Evolutionary conservation across 2,888 invertebrate genomes (phyloP).

Genomic region (Lysandra bellargus): DNA sequence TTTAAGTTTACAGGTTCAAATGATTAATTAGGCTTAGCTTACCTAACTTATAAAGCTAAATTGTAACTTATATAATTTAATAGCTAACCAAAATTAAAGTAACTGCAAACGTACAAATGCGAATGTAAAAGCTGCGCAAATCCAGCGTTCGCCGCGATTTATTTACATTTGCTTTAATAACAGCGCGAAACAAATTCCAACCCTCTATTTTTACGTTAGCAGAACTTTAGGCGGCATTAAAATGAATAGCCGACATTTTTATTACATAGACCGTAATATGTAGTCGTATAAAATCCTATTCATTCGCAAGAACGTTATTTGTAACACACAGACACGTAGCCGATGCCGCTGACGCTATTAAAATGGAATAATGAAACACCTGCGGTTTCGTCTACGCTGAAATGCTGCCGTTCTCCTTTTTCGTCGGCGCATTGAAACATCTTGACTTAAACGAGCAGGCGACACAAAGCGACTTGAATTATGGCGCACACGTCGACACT

Average conservation of each 20-base stretch:
- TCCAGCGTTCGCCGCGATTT: background rate
- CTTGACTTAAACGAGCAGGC: constrained; percentile 32
- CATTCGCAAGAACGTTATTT: constrained; percentile 42
- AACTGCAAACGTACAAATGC: constrained; percentile 10
- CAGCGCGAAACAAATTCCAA: constrained; percentile 20
- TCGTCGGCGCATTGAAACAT: constrained; percentile 32
- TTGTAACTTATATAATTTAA: background rate
- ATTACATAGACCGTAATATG: constrained; percentile 37
- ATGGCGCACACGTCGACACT: constrained; percentile 5
- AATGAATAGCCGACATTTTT: constrained; percentile 38
- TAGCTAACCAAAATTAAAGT: background rate
- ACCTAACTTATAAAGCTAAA: background rate
- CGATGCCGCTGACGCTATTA: constrained; percentile 69
- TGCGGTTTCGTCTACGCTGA: constrained; percentile 61
- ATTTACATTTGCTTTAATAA: constrained; percentile 29
- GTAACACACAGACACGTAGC: constrained; percentile 53
- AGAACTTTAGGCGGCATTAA: constrained; percentile 35
- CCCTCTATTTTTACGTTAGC: constrained; percentile 30
- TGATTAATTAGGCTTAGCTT: background rate
- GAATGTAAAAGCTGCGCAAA: constrained; percentile 7
- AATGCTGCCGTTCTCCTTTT: constrained; percentile 36
- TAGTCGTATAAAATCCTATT: constrained; percentile 41
- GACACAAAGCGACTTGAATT: constrained; percentile 33
- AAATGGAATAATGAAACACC: constrained; percentile 78
- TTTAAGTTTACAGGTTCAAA: background rate